Conservation (phyloP, 2,113 vertebrate species). For the Carassius auratus region DNA sequence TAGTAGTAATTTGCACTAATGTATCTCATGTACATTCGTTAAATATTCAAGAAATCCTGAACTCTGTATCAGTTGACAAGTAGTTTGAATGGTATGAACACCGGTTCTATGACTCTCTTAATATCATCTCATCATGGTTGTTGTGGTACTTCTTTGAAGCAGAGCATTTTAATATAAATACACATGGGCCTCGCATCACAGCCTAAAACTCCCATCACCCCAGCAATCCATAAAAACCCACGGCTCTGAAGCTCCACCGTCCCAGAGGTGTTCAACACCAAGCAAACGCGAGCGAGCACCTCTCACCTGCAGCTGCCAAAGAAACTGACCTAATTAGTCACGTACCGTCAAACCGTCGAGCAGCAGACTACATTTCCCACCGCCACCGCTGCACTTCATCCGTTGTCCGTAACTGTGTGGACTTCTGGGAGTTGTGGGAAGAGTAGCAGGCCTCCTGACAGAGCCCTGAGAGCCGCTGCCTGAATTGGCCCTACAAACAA, state of each 20-base stretch:
- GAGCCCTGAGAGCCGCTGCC: neutral
- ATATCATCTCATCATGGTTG: neutral
- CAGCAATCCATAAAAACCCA: conserved; percentile 16
- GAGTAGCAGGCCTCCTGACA: conserved; percentile 14
- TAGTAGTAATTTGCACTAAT: no score
- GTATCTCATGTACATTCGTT: no score
- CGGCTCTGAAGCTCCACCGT: neutral
- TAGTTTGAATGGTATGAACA: neutral
- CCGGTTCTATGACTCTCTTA: neutral
- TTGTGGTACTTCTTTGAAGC: neutral
- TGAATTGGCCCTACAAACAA: conserved; percentile 2
- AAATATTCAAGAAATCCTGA: no score
- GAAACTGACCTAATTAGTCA: conserved; percentile 53
- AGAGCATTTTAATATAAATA: neutral
- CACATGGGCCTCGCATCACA: neutral
- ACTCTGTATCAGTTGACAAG: no score
- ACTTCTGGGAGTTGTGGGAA: conserved; percentile 21
- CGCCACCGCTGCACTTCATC: neutral
- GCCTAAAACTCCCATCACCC: neutral
- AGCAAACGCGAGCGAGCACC: conserved; percentile 18
- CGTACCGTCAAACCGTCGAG: conserved; percentile 12
- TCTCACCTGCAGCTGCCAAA: conserved; percentile 46
- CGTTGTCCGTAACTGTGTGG: conserved; percentile 15
- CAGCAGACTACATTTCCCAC: conserved; percentile 38
- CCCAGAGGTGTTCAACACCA: conserved; percentile 8